Evolutionary conservation across 2,797 vertebrate species (phyloP).

Genomic region (Knipowitschia caucasica): DNA sequence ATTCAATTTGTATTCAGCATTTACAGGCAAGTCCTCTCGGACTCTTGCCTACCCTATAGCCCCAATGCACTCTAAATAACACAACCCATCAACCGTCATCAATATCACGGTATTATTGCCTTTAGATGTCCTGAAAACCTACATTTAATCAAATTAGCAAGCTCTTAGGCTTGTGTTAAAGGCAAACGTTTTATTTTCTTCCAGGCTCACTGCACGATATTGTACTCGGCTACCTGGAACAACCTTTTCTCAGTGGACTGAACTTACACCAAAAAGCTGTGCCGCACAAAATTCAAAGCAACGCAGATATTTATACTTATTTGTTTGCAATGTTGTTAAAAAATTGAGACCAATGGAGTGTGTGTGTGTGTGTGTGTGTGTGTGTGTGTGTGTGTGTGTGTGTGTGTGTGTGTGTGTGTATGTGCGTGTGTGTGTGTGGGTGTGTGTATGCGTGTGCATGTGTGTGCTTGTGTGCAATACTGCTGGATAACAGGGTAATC

Average conservation of each 20-base stretch:
- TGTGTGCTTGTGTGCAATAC: constrained; percentile 19
- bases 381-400: constrained; percentile 18
- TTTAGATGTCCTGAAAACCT: background rate
- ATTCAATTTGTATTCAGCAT: constrained; percentile 1
- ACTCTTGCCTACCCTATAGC: background rate
- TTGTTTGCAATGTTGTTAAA: constrained; percentile 34
- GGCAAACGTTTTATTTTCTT: background rate
- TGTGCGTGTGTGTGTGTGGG: constrained; percentile 18
- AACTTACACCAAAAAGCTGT: background rate
- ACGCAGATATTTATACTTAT: constrained; percentile 22
- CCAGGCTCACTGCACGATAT: constrained; percentile 7
- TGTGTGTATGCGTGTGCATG: constrained; percentile 20
- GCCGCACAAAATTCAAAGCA: constrained; percentile 14
- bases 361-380: constrained; percentile 18
- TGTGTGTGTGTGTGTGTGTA: constrained; percentile 24
- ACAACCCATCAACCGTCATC: background rate
- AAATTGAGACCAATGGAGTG: constrained; percentile 27
- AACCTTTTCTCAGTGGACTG: background rate
- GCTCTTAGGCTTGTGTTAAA: background rate
- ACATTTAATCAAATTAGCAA: background rate
- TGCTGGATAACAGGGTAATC: constrained; percentile 68
- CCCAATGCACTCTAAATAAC: background rate
- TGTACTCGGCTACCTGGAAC: background rate
- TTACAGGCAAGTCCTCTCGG: background rate
- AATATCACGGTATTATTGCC: background rate